Conservation (phyloP, 2,797 vertebrate genomes). For the Ceryle rudis region DNA sequence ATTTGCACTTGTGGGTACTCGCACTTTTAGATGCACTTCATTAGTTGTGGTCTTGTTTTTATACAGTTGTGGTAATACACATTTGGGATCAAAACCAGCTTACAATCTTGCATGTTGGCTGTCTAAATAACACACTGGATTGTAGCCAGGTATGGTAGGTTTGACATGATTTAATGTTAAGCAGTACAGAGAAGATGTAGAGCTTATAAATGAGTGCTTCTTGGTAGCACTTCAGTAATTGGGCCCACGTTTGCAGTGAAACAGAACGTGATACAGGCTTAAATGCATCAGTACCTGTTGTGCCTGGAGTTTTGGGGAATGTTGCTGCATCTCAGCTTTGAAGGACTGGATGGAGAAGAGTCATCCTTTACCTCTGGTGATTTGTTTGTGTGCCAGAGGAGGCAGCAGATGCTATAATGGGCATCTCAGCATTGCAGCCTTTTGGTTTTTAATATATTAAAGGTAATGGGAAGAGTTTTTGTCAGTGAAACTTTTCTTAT, state of each 20-base stretch:
- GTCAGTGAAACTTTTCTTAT: neutral
- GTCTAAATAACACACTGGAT: fast-evolving
- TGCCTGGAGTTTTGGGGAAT: neutral
- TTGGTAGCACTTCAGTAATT: neutral
- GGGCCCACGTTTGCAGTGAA: fast-evolving
- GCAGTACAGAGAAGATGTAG: neutral
- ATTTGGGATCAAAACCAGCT: neutral
- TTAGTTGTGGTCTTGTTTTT: neutral
- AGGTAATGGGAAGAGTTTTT: neutral
- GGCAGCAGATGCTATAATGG: fast-evolving
- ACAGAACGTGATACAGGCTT: fast-evolving
- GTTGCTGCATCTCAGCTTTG: neutral
- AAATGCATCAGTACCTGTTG: neutral
- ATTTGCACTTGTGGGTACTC: neutral
- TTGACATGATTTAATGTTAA: neutral
- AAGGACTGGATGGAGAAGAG: neutral
- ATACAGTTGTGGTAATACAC: fast-evolving
- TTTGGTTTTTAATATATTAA: neutral
- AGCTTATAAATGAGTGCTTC: fast-evolving
- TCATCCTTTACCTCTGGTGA: neutral
- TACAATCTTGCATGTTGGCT: neutral
- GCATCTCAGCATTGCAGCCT: neutral
- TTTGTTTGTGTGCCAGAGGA: neutral
- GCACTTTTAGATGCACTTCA: neutral
- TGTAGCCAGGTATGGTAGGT: neutral